Evolutionary conservation across 1,140 invertebrate genomes (phyloP).

Genomic region (Xylocopa sonorina): DNA sequence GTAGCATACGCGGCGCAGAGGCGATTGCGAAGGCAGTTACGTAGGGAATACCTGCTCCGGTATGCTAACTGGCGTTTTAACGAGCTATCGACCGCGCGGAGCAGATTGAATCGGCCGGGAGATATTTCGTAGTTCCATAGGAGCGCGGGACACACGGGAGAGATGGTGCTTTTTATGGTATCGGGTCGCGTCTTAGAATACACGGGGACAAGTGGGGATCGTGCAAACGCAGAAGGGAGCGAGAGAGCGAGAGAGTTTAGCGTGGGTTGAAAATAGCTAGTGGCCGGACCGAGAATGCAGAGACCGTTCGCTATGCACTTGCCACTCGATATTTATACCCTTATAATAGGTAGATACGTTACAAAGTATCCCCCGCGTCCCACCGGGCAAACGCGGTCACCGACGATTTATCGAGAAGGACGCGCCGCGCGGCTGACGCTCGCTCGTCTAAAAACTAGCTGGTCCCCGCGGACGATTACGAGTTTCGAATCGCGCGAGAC

Average conservation of each 20-base stretch:
- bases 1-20: background rate
- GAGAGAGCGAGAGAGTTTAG: conserved; percentile 57
- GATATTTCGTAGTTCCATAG: conserved; percentile 4
- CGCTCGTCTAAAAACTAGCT: too few relatives aligned
- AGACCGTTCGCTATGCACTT: conserved; percentile 73
- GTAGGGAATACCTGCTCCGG: too few relatives aligned
- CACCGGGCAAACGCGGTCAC: too few relatives aligned
- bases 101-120: conserved; percentile 23
- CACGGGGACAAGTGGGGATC: conserved; percentile 29
- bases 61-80: background rate
- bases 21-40: too few relatives aligned
- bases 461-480: too few relatives aligned
- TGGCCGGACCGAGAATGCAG: conserved; percentile 71
- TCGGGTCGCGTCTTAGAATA: conserved; percentile 59
- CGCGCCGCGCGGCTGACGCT: background rate
- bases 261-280: conserved; percentile 73
- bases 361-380: background rate
- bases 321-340: conserved; percentile 76
- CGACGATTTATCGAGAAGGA: background rate
- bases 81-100: conserved; percentile 11
- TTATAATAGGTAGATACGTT: conserved; percentile 60
- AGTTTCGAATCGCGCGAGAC: too few relatives aligned
- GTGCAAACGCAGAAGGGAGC: conserved; percentile 8
- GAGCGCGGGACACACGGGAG: background rate
- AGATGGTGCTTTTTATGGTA: conserved; percentile 60